These are phyloP conservation scores for Cosmia trapezina DNA, from an alignment of 2,888 invertebrate species.

Conservation along the genomic window DNA sequence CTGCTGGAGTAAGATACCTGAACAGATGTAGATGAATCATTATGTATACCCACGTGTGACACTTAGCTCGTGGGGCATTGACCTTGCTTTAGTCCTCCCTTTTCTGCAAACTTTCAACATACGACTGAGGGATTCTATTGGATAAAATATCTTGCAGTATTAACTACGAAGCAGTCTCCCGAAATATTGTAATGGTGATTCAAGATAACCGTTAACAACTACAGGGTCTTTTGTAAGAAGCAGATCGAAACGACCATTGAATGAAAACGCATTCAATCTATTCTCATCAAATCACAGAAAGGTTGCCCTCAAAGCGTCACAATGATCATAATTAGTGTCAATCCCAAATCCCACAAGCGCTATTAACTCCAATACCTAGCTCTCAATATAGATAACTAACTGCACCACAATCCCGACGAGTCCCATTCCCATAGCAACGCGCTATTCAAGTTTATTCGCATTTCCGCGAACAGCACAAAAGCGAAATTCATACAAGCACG, in stretches of 20 bases:
- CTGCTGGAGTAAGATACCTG: conserved; percentile 4
- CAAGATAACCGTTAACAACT: not conserved
- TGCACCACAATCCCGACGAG: conserved; percentile 17
- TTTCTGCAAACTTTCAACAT: conserved; percentile 9
- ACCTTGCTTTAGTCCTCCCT: conserved; percentile 11
- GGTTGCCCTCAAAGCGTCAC: not conserved
- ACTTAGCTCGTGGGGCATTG: conserved; percentile 31
- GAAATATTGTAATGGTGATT: not conserved
- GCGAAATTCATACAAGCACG: conserved; percentile 56
- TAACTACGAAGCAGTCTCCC: no score
- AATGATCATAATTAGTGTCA: conserved; percentile 3
- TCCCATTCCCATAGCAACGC: conserved; percentile 14
- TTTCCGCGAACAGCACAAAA: conserved; percentile 65
- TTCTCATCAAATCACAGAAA: not conserved
- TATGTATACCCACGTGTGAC: conserved; percentile 20
- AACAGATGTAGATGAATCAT: conserved; percentile 33
- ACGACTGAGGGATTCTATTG: not conserved
- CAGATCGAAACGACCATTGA: not conserved
- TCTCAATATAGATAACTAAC: conserved; percentile 21
- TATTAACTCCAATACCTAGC: conserved; percentile 10
- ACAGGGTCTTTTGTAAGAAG: not conserved
- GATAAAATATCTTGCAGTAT: not conserved
- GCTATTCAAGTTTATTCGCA: conserved; percentile 43
- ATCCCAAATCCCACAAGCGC: conserved; percentile 2
- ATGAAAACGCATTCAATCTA: conserved; percentile 15